These are phyloP conservation scores for Sphaeridia pumilis DNA, from an alignment of 2,888 invertebrate genomes.

Conservation along the genomic window DNA sequence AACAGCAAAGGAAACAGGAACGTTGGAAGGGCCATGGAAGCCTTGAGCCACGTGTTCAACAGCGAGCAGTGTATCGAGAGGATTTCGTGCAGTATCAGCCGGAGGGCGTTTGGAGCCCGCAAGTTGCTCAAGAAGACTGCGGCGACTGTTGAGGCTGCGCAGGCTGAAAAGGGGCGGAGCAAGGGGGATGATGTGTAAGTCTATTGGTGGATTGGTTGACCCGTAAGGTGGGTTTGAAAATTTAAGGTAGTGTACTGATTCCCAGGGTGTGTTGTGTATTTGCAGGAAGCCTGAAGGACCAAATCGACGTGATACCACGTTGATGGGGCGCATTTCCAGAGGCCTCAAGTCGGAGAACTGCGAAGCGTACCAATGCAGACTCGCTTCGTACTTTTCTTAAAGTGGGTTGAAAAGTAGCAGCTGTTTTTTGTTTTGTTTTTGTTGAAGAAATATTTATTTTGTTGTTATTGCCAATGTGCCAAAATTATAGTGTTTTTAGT, in stretches of 20 bases:
- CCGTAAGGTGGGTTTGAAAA: neutral
- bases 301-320: neutral
- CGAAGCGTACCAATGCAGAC: neutral
- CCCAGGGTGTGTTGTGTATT: neutral
- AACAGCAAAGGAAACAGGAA: neutral
- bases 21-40: neutral
- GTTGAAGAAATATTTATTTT: too few relatives aligned
- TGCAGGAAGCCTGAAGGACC: neutral
- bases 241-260: neutral
- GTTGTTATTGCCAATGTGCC: too few relatives aligned
- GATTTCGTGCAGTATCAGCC: neutral
- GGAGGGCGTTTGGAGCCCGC: neutral
- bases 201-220: neutral
- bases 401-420: too few relatives aligned
- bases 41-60: neutral
- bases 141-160: neutral
- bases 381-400: neutral
- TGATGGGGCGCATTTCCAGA: neutral
- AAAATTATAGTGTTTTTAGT: too few relatives aligned
- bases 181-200: conserved; percentile 2
- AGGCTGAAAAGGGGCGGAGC: neutral
- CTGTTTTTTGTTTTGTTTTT: too few relatives aligned
- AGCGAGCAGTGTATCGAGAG: conserved; percentile 1
- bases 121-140: neutral
- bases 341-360: neutral